Evolutionary conservation across 2,797 vertebrate genomes (phyloP).

Genomic region (Schizopygopsis pylzovi): DNA sequence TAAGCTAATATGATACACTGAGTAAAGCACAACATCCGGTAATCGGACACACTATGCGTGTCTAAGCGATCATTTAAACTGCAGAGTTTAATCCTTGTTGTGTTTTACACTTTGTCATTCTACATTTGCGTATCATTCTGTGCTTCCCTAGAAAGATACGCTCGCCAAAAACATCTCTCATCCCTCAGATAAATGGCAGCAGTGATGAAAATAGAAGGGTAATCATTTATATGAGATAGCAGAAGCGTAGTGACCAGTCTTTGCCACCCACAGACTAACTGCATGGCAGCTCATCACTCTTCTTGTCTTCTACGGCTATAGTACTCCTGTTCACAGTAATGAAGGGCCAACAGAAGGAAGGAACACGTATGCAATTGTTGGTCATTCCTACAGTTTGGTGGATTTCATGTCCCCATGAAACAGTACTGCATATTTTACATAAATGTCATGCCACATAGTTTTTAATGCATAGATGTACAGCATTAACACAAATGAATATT

Average conservation of each 20-base stretch:
- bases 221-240: constrained; percentile 42
- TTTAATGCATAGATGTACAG: background rate
- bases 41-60: background rate
- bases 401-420: background rate
- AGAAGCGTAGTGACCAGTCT: constrained; percentile 34
- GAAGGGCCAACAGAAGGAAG: constrained; percentile 8
- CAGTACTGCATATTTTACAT: background rate
- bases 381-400: constrained; percentile 10
- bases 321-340: constrained; percentile 11
- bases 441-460: background rate
- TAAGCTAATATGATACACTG: background rate
- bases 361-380: background rate
- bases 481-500: background rate
- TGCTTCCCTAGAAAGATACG: background rate
- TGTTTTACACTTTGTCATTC: constrained; percentile 14
- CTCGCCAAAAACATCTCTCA: constrained; percentile 3
- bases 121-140: constrained; percentile 20
- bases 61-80: background rate
- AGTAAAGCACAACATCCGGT: background rate
- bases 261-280: constrained; percentile 29
- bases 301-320: constrained; percentile 16
- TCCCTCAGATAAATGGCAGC: constrained; percentile 37
- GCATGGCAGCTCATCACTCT: constrained; percentile 36
- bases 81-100: constrained; percentile 3
- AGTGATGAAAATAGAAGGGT: constrained; percentile 45